Conservation (phyloP, 2,113 vertebrate species). For the Hippocampus barbouri region DNA sequence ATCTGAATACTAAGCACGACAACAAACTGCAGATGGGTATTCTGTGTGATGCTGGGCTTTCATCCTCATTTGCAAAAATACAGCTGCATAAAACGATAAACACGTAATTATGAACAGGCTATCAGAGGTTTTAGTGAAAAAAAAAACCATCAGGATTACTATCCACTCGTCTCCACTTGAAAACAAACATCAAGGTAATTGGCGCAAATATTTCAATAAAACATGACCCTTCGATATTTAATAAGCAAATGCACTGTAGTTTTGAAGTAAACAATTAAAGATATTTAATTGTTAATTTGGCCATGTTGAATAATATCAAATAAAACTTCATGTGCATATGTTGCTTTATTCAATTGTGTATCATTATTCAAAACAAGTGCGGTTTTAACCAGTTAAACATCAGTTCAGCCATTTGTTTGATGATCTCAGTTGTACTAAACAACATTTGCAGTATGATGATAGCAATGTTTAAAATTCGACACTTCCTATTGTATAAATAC, state of each 20-base stretch:
- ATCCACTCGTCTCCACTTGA: background rate
- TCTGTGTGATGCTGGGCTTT: constrained; percentile 30
- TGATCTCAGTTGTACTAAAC: background rate
- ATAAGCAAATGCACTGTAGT: background rate
- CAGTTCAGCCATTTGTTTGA: background rate
- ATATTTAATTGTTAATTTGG: background rate
- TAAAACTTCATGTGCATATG: background rate
- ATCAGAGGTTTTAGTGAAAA: constrained; percentile 8
- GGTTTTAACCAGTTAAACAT: background rate
- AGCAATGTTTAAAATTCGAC: background rate
- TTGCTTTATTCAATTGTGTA: background rate
- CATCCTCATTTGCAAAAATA: constrained; percentile 26
- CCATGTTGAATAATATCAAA: background rate
- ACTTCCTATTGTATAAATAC: background rate
- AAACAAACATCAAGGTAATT: constrained; percentile 13
- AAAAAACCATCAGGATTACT: background rate
- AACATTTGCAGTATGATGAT: background rate
- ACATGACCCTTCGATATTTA: background rate
- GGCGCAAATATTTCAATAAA: constrained; percentile 4
- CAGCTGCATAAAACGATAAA: constrained; percentile 37
- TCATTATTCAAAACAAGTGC: background rate
- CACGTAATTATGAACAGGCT: constrained; percentile 31
- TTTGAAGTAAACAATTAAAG: background rate
- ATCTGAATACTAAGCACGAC: constrained; percentile 27
- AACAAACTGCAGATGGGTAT: constrained; percentile 50